Evolutionary conservation across 2,113 vertebrate genomes (phyloP), one percentile per base, ranked within the genome.

Genomic region (Chrysemys picta): DNA sequence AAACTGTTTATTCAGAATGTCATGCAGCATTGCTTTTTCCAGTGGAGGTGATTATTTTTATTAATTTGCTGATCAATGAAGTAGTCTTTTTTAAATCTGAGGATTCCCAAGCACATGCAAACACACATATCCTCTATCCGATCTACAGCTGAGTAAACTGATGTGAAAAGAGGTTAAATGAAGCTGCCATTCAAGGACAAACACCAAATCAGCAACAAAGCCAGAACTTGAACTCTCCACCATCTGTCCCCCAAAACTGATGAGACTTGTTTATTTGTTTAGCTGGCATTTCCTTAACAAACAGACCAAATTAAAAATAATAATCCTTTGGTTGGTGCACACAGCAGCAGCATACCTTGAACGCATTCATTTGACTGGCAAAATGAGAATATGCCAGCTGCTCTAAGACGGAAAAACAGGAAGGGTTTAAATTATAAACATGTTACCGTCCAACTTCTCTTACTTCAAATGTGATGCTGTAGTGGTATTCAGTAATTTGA

Each of bases 341-440:
- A 6, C n/a, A 72, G 89, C 69, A 82, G 21, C 24, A 94, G 79
- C 17, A 91, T 94, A 35, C 35, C 80, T 85, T 90, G 21, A 91
- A 76, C 7, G 21, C 1, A 8, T 29, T 90, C 21, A 83, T 1
- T 57, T 57, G 72, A 90, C 49, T 82, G 54, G 57, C 54, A 93
- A 80, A 92, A 91, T 24, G 22, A 80, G 91, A 93, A 97, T 90
- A 80, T 62, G 72, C 80, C 85, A 95, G 62, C 49, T 82, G 24
- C 38, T 19, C 82, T 95, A 82, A 59, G 84, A 89, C 4, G 93
- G 56, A 93, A 91, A 97, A 95, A 24, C 49, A 96, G 93, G 76
- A 97, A 97, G 72, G 96, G 93, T 88, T 97, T 91, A 49, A 45
- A 79, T 94, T 45, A 95, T 91, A 96, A 97, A 89, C 82, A 93